A percentile compares a stretch with the other conserved stretches of the same genome.
phyloP scores from a whole-genome alignment of 2,888 invertebrate genomes.

The Euplexia lucipara region DNA sequence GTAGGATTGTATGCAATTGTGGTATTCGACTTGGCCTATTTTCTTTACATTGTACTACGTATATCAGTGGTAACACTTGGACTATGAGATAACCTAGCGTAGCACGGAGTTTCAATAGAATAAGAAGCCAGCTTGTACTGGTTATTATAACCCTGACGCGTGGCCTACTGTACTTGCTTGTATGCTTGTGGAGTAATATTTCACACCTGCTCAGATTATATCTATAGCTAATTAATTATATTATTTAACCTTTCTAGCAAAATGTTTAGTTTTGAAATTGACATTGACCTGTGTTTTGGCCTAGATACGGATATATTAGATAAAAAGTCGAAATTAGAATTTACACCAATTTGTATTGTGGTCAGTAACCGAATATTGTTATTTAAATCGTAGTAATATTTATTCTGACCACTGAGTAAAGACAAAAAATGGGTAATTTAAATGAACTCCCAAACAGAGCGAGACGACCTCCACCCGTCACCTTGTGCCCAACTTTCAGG shows the following conservation, averaged over 20 bases:
- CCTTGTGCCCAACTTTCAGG: slow-evolving; percentile 66
- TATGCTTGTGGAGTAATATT: not conserved
- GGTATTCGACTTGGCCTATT: slow-evolving; percentile 24
- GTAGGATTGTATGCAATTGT: slow-evolving; percentile 43
- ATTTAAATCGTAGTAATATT: slow-evolving; percentile 41
- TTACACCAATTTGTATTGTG: slow-evolving; percentile 45
- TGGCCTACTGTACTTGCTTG: not conserved
- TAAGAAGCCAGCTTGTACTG: too few relatives aligned
- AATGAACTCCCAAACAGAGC: slow-evolving; percentile 69
- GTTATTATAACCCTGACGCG: too few relatives aligned
- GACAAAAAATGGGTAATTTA: slow-evolving; percentile 58
- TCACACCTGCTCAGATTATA: not conserved
- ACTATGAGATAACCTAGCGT: too few relatives aligned
- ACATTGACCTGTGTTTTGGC: slow-evolving; percentile 24
- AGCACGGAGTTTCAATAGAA: too few relatives aligned
- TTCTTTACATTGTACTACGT: not conserved
- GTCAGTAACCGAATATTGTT: slow-evolving; percentile 24
- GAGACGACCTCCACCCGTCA: slow-evolving; percentile 70
- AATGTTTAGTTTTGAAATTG: slow-evolving; percentile 3
- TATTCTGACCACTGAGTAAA: slow-evolving; percentile 58
- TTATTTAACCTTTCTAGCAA: not conserved
- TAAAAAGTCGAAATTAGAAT: slow-evolving; percentile 21
- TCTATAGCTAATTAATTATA: not conserved
- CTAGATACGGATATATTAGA: slow-evolving; percentile 23
- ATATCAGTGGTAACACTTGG: too few relatives aligned